Evolutionary conservation across 2,113 vertebrate genomes (phyloP), one percentile per base, ranked within the genome.

Genomic region (Lepidothrix coronata): DNA sequence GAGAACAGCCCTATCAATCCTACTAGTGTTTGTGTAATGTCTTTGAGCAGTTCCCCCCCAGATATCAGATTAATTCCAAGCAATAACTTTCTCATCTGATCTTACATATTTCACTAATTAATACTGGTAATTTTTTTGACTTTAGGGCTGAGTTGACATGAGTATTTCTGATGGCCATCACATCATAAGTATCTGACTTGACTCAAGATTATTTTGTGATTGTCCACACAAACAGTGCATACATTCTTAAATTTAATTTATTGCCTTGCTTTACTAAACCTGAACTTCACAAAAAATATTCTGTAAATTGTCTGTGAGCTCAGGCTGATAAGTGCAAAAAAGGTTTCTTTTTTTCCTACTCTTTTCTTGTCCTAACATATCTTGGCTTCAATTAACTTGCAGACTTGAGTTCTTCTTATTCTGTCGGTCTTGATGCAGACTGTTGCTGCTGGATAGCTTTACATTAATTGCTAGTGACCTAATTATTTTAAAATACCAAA

Each of bases 161-260:
- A 92, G 6, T 86, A 88, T 97, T 92, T 89, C 87, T 97, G 85
- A 94, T 95, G 76, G 86, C 70, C 66, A 94, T 94, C 88, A 49
- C 79, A 70, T 95, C 91, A 79, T 97, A 97, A 97, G 96, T 96
- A 96, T 89, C 89, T 98, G 96, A 97, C 79, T 63, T 91, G 89
- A 66, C 85, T 97, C 71, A 96, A 97, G 89, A 96, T 85, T 97
- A 95, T 92, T 78, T 81, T 8, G 51, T 95, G 52, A 90, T 97
- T 96, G 97, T 81, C 66, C 58, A 63, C 30, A 65, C 41, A 63
- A 93, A 92, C 46, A 68, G 35, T 1, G 1, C 68, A 55, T 63
- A 27, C 5, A 48, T 76, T 93, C 48, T 78, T 46, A 68, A 65
- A 48, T 79, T 84, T 80, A 62, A 81, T 78, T 87, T 72, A 63